A percentile compares a stretch with the other conserved stretches of the same genome.
phyloP scores from a whole-genome alignment of 1,140 invertebrate species.

The Frieseomelitta varia region DNA sequence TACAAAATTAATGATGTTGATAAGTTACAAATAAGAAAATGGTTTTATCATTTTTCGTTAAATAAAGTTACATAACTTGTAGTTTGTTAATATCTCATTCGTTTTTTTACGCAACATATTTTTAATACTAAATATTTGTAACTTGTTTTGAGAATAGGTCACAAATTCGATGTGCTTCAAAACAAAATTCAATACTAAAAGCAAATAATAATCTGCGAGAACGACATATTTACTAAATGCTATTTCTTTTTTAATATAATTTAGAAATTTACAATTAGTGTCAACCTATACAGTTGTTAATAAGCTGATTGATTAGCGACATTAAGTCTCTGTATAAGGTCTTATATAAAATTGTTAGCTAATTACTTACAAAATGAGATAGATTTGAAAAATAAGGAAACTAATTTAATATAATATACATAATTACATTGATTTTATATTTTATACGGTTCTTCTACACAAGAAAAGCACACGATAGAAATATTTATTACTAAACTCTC shows the following conservation, averaged over 20 bases:
- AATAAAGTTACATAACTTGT: background rate
- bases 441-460: background rate
- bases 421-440: background rate
- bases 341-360: background rate
- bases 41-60: background rate
- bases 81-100: background rate
- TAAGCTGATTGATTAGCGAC: background rate
- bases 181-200: background rate
- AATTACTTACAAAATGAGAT: background rate
- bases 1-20: too few relatives aligned
- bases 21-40: too few relatives aligned
- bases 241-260: background rate
- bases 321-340: background rate
- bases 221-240: background rate
- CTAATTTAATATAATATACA: background rate
- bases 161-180: background rate
- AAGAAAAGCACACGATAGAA: background rate
- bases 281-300: background rate
- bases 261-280: background rate
- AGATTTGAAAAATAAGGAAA: background rate
- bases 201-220: background rate
- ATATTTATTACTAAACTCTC: background rate
- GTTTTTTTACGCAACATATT: background rate
- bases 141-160: background rate
- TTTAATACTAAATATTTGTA: background rate